These are phyloP conservation scores for Drosophila quasianomalipes DNA, from an alignment of 2,888 invertebrate species.

Conservation along the genomic window DNA sequence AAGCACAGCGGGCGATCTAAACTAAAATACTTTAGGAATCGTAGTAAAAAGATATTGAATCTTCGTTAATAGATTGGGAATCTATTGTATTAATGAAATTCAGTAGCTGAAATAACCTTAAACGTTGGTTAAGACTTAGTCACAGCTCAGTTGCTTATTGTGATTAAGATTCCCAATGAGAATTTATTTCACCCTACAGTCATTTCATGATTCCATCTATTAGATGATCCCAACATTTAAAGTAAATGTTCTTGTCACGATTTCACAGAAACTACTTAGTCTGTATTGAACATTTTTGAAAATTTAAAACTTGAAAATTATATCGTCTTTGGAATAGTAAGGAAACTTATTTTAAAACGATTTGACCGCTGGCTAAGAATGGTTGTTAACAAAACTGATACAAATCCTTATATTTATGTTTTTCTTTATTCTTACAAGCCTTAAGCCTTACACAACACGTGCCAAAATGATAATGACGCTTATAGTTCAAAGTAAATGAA, in stretches of 20 bases:
- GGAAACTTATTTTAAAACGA: background rate
- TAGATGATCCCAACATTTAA: background rate
- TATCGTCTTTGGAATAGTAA: background rate
- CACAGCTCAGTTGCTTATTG: constrained; percentile 1
- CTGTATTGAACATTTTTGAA: too few relatives aligned
- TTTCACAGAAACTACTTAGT: background rate
- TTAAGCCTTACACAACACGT: background rate
- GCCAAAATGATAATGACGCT: background rate
- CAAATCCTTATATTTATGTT: background rate
- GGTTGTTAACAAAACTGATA: background rate
- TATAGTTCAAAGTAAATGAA: background rate
- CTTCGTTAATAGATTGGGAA: background rate
- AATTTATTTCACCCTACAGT: background rate
- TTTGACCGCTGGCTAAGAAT: background rate
- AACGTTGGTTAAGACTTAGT: background rate
- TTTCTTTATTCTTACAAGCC: background rate
- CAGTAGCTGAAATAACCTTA: constrained; percentile 7
- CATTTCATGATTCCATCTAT: background rate
- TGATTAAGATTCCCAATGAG: background rate
- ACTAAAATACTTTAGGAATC: constrained; percentile 11
- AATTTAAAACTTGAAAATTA: background rate
- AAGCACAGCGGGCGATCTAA: constrained; percentile 27
- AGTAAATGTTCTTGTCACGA: background rate
- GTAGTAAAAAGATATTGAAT: background rate
- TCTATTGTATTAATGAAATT: background rate